These are phyloP conservation scores for Microcebus murinus DNA, from an alignment of 2,113 vertebrate genomes.

Conservation along the genomic window DNA sequence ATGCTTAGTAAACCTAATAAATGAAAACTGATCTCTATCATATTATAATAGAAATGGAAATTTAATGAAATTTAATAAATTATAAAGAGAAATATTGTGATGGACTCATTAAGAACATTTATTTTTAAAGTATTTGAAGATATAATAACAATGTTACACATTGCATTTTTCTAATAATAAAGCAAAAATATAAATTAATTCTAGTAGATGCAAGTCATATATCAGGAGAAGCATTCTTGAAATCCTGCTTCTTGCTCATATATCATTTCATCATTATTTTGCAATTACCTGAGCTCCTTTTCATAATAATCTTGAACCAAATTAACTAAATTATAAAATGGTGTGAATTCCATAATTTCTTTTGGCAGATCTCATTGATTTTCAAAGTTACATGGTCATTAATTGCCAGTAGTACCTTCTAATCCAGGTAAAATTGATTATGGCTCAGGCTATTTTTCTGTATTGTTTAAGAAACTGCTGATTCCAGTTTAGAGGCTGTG, in stretches of 20 bases:
- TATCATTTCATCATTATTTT: constrained; percentile 14
- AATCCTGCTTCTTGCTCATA: background rate
- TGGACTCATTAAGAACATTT: background rate
- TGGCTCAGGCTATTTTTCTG: constrained; percentile 63
- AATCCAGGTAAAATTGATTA: constrained; percentile 74
- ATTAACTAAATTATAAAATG: constrained; percentile 64
- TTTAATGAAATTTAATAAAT: background rate
- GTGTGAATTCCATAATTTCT: constrained; percentile 55
- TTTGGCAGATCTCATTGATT: constrained; percentile 78
- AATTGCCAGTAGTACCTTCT: constrained; percentile 74
- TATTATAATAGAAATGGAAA: background rate
- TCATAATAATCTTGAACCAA: constrained; percentile 9
- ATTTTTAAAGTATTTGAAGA: background rate
- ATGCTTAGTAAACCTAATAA: background rate
- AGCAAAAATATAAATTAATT: background rate
- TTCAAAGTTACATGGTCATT: constrained; percentile 72
- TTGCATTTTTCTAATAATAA: background rate
- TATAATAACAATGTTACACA: background rate
- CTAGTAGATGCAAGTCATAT: background rate
- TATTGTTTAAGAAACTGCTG: constrained; percentile 66
- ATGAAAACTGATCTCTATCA: background rate
- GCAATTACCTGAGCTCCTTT: background rate
- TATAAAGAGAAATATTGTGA: background rate
- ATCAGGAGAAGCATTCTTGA: background rate
- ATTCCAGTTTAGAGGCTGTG: constrained; percentile 45